phyloP scores from a whole-genome alignment of 1,140 invertebrate genomes.

The silkworm (Bombyx mori) region DNA sequence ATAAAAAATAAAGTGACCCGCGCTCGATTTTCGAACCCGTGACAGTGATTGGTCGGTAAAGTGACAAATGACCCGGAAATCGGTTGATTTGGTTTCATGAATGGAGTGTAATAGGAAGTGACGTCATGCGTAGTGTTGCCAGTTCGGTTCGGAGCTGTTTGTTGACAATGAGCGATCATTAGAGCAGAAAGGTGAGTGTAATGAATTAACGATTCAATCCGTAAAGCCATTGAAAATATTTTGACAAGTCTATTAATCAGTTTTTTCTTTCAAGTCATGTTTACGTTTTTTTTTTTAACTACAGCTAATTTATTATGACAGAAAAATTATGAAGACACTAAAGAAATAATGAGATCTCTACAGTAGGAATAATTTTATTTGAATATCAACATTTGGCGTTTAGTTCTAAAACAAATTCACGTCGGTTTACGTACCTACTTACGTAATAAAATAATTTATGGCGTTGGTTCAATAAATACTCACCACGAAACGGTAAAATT shows the following conservation, averaged over 20 bases:
- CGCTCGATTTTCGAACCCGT: constrained; percentile 25
- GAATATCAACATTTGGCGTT: no score
- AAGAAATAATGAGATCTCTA: no score
- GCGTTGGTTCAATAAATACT: no score
- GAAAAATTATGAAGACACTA: no score
- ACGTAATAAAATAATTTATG: no score
- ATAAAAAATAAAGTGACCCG: constrained; percentile 30
- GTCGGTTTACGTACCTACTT: no score
- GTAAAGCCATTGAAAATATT: constrained; percentile 12
- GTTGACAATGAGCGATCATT: constrained; percentile 64
- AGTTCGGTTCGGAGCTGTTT: constrained; percentile 36
- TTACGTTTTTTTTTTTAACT: no score
- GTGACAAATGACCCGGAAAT: constrained; percentile 37
- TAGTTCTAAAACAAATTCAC: no score
- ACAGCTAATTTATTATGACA: no score
- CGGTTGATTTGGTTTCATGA: constrained; percentile 54
- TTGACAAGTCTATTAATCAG: constrained; percentile 2
- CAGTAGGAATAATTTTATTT: no score
- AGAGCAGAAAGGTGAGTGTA: constrained; percentile 63
- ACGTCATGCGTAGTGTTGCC: constrained; percentile 65
- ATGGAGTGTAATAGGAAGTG: constrained; percentile 62
- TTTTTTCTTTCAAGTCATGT: background rate
- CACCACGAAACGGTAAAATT: no score
- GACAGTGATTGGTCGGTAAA: constrained; percentile 12
- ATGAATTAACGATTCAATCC: constrained; percentile 26